Evolutionary conservation across 2,797 vertebrate species (phyloP).

Genomic region (Sylvilagus floridanus): DNA sequence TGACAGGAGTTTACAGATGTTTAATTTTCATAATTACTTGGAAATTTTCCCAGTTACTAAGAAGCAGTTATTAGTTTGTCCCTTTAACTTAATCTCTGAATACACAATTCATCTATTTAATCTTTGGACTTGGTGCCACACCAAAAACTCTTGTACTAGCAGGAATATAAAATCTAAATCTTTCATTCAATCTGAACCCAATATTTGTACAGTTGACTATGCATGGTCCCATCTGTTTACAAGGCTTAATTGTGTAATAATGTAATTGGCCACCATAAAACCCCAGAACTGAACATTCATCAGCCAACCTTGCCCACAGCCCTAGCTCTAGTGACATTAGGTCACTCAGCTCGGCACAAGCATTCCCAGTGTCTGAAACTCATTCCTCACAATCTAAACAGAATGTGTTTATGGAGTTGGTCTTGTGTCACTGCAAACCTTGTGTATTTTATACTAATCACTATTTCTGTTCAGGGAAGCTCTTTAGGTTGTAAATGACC

Average conservation of each 20-base stretch:
- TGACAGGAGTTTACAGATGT: background rate
- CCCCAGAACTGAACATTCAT: background rate
- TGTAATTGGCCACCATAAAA: slow-evolving; percentile 53
- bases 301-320: background rate
- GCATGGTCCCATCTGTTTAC: slow-evolving; percentile 55
- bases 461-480: background rate
- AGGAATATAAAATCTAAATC: background rate
- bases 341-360: background rate
- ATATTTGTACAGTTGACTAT: slow-evolving; percentile 71
- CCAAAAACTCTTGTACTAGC: background rate
- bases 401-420: background rate
- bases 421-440: background rate
- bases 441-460: background rate
- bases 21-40: slow-evolving; percentile 45
- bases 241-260: slow-evolving; percentile 6
- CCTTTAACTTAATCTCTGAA: slow-evolving; percentile 48
- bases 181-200: slow-evolving; percentile 50
- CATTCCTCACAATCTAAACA: background rate
- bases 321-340: background rate
- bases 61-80: slow-evolving; percentile 4
- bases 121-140: background rate
- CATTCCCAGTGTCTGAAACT: background rate
- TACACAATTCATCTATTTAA: background rate
- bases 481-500: background rate
- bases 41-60: background rate